Evolutionary conservation across 1,140 invertebrate species (phyloP).

Genomic region (Daktulosphaira vitifoliae): DNA sequence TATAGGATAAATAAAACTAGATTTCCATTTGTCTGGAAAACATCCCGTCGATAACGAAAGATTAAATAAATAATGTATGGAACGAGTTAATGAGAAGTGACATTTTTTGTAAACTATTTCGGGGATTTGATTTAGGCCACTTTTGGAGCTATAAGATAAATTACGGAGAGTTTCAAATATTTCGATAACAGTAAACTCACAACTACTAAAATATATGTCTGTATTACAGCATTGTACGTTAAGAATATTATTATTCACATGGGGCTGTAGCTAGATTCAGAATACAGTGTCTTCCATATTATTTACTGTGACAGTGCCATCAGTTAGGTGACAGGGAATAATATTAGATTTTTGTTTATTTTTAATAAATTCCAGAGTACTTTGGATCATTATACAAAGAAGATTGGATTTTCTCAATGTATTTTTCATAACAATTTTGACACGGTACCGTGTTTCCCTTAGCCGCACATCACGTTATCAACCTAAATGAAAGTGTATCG

Average conservation of each 20-base stretch:
- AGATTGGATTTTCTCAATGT: too few relatives aligned
- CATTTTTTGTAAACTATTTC: background rate
- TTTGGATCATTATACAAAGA: background rate
- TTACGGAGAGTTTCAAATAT: background rate
- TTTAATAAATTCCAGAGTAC: background rate
- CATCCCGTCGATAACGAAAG: background rate
- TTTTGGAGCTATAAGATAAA: background rate
- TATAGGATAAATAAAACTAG: conserved; percentile 1
- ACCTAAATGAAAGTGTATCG: too few relatives aligned
- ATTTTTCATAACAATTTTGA: too few relatives aligned
- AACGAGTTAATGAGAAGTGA: background rate
- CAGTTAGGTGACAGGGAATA: background rate
- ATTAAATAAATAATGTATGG: conserved; percentile 4
- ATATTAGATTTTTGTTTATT: background rate
- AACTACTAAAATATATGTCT: background rate
- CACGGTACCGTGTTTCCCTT: too few relatives aligned
- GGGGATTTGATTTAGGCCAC: background rate
- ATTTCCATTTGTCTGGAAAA: conserved; percentile 10
- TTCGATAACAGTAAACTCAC: background rate
- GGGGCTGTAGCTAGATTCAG: background rate
- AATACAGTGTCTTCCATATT: background rate
- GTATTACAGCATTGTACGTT: background rate
- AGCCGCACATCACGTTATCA: too few relatives aligned
- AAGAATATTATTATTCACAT: background rate
- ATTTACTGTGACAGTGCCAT: background rate